These are phyloP conservation scores for Monodelphis domestica DNA, from an alignment of 2,797 vertebrate species.

Conservation along the genomic window DNA sequence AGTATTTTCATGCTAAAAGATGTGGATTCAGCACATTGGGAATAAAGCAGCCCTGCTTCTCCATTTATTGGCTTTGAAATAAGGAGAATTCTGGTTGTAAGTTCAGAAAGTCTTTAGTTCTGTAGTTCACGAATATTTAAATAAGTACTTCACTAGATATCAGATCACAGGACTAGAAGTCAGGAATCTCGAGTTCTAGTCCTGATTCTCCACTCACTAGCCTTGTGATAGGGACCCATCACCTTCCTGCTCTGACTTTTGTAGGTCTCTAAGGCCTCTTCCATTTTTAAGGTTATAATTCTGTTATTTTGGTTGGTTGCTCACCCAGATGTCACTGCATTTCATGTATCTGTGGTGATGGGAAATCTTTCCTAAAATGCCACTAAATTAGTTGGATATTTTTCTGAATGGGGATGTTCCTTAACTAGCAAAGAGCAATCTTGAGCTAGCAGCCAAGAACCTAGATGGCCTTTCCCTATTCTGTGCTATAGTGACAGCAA, in stretches of 20 bases:
- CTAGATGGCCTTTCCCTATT: rapidly evolving
- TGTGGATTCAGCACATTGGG: rapidly evolving
- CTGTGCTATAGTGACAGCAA: background rate
- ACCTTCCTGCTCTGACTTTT: background rate
- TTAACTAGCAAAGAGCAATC: background rate
- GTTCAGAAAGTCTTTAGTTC: background rate
- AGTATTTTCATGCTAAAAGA: rapidly evolving
- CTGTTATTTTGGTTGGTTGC: background rate
- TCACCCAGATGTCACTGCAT: background rate
- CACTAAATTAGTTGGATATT: background rate
- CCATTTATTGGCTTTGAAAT: rapidly evolving
- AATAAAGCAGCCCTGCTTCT: rapidly evolving
- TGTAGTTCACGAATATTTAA: background rate
- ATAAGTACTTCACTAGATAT: background rate
- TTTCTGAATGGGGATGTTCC: background rate
- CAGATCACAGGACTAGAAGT: rapidly evolving
- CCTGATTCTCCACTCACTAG: background rate
- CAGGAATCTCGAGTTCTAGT: background rate
- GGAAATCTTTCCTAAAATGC: background rate
- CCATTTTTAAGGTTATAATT: background rate
- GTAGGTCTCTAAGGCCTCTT: background rate
- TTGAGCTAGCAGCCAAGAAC: rapidly evolving
- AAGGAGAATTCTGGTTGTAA: background rate
- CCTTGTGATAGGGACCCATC: background rate
- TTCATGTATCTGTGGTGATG: background rate